These are phyloP conservation scores for Anolis carolinensis DNA, from an alignment of 2,113 vertebrate species.

Conservation along the genomic window DNA sequence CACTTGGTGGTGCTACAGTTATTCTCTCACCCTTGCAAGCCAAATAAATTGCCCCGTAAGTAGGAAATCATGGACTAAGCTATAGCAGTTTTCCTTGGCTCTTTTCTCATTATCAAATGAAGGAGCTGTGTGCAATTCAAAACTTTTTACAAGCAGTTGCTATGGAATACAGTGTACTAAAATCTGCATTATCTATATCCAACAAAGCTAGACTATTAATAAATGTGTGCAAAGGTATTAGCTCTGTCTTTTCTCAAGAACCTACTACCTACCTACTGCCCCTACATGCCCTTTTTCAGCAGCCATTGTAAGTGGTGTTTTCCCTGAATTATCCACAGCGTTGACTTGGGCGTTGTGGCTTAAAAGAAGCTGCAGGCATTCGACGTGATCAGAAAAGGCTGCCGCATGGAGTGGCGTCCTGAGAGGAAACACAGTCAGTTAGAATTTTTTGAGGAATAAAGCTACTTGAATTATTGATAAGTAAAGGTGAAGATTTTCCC, in stretches of 20 bases:
- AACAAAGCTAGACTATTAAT: neutral
- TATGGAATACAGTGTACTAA: neutral
- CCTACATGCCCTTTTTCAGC: slow-evolving; percentile 82
- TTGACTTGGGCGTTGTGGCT: slow-evolving; percentile 86
- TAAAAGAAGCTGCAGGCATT: slow-evolving; percentile 92
- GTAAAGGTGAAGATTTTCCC: no score
- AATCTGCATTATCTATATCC: neutral
- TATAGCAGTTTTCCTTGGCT: neutral
- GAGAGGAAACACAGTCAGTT: neutral
- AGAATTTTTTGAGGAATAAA: neutral
- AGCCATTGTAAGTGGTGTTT: slow-evolving; percentile 89
- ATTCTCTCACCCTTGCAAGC: neutral
- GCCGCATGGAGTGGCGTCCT: slow-evolving; percentile 94
- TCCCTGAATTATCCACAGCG: slow-evolving; percentile 80
- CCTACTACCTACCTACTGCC: slow-evolving; percentile 80
- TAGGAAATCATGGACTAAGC: neutral
- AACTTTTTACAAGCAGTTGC: neutral
- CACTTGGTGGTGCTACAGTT: neutral
- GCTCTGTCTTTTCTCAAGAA: neutral
- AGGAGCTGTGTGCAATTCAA: neutral
- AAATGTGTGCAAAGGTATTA: fast-evolving
- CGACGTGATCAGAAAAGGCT: slow-evolving; percentile 87
- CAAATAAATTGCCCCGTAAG: neutral
- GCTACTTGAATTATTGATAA: neutral
- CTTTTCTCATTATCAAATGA: neutral